Evolutionary conservation across 2,797 vertebrate species (phyloP), one percentile per base, ranked within the genome.

Genomic region (Pantherophis vulpinus): DNA sequence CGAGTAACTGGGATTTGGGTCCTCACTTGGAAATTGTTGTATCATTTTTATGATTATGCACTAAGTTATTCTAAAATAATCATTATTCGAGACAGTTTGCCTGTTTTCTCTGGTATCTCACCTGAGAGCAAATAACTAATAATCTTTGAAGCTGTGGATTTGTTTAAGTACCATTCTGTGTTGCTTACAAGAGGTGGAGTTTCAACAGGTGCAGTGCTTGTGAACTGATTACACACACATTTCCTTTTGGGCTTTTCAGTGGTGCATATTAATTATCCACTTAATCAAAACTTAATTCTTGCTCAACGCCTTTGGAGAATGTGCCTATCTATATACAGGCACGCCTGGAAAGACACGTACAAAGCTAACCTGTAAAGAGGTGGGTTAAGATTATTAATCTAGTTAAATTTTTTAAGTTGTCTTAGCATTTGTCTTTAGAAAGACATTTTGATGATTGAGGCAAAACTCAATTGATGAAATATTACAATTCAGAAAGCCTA

Each of bases 101-200:
- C 60, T 61, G 25, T 23, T 27, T 61, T 10, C 60, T 61, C 60
- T 11, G 25, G 0, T 27, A 27, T 27, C 3, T 61, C 3, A 3
- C 1, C 60, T 61, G 25, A 61, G 23, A 61, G 25, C 60, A 61
- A 25, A 61, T 3, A 61, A 25, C 3, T 61, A 29, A 61, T 61
- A 27, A 2, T 61, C 25, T 61, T 61, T 61, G 60, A 98, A 42
- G 98, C 98, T 12, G 97, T 99, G 95, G n/a, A 70, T 70, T 70
- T 70, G 14, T 32, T 70, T 70, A 32, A 32, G 66, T 1, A 70
- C 6, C 2, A 32, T 32, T 70, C 13, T n/a, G 13, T 32, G n/a
- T 32, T 32, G 66, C n/a, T 70, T 70, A 16, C 14, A 2, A 12
- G 60, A 27, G 2, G 25, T 25, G 27, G 61, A 29, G 27, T 63